These are phyloP conservation scores for Stratiolaelaps scimitus DNA, from an alignment of 1,140 invertebrate genomes.

Conservation along the genomic window DNA sequence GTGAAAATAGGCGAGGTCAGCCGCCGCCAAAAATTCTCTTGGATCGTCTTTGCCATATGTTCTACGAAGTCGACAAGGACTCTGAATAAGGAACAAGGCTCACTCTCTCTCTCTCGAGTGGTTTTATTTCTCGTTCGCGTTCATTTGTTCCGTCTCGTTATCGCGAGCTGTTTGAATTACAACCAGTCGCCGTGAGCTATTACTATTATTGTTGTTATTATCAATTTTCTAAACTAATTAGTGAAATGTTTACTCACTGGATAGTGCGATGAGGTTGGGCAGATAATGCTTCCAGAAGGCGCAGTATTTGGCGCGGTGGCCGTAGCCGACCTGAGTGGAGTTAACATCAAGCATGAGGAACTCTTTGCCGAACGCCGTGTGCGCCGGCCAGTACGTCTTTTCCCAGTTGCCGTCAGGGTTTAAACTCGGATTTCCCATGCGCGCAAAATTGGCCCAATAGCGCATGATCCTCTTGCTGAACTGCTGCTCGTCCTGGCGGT, in stretches of 20 bases:
- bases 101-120: too few species aligned
- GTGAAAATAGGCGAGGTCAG: too few species aligned
- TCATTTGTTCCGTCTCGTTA: too few species aligned
- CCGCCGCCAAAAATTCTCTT: too few species aligned
- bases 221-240: too few species aligned
- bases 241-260: constrained; percentile 41
- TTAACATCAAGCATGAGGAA: constrained; percentile 71
- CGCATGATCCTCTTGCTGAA: constrained; percentile 75
- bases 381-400: constrained; percentile 62
- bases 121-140: too few species aligned
- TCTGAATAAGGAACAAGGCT: too few species aligned
- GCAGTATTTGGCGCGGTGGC: constrained; percentile 74
- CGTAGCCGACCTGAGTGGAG: constrained; percentile 62
- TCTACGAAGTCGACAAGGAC: too few species aligned
- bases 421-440: constrained; percentile 60
- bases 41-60: too few species aligned
- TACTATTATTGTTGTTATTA: too few species aligned
- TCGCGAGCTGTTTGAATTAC: too few species aligned
- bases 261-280: constrained; percentile 63
- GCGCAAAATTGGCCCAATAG: constrained; percentile 91
- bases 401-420: constrained; percentile 45
- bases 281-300: constrained; percentile 92
- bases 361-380: constrained; percentile 65
- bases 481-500: constrained; percentile 61
- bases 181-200: too few species aligned